Evolutionary conservation across 2,113 vertebrate genomes (phyloP).

Genomic region (Gasterosteus aculeatus): DNA sequence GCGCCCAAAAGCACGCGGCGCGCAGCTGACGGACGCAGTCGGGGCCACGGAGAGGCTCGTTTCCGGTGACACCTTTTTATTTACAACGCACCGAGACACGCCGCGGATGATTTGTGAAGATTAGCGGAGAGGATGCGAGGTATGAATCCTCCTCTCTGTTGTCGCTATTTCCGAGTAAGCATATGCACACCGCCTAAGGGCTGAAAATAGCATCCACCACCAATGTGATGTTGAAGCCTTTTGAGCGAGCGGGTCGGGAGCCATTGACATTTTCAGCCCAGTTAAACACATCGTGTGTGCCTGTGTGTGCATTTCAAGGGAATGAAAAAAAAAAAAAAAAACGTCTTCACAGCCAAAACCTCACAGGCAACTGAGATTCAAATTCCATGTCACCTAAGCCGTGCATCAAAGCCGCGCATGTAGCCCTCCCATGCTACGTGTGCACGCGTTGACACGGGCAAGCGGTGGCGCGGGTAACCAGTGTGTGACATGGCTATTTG

Average conservation of each 20-base stretch:
- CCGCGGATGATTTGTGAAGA: conserved; percentile 68
- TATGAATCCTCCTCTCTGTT: conserved; percentile 65
- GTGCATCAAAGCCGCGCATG: conserved; percentile 63
- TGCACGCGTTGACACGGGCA: conserved; percentile 53
- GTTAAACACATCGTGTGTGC: conserved; percentile 46
- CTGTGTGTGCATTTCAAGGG: conserved; percentile 53
- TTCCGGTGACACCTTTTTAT: conserved; percentile 66
- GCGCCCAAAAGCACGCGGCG: conserved; percentile 36
- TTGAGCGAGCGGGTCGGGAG: conserved; percentile 53
- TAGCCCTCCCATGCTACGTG: conserved; percentile 39
- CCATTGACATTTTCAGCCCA: conserved; percentile 57
- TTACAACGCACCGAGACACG: conserved; percentile 61
- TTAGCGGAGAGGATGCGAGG: conserved; percentile 62
- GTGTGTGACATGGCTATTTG: conserved; percentile 71
- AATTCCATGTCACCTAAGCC: conserved; percentile 67
- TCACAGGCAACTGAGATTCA: conserved; percentile 60
- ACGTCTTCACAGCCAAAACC: conserved; percentile 62
- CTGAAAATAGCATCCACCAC: conserved; percentile 59
- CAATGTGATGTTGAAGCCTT: conserved; percentile 52
- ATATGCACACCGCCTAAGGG: conserved; percentile 60
- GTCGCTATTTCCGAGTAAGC: conserved; percentile 53
- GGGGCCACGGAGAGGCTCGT: conserved; percentile 25
- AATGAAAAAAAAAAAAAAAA: conserved; percentile 60
- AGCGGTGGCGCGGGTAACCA: conserved; percentile 51
- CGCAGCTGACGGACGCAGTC: conserved; percentile 53